Evolutionary conservation across 2,888 invertebrate genomes (phyloP), one percentile per base, ranked within the genome.

Genomic region (Pegoplata infirma): DNA sequence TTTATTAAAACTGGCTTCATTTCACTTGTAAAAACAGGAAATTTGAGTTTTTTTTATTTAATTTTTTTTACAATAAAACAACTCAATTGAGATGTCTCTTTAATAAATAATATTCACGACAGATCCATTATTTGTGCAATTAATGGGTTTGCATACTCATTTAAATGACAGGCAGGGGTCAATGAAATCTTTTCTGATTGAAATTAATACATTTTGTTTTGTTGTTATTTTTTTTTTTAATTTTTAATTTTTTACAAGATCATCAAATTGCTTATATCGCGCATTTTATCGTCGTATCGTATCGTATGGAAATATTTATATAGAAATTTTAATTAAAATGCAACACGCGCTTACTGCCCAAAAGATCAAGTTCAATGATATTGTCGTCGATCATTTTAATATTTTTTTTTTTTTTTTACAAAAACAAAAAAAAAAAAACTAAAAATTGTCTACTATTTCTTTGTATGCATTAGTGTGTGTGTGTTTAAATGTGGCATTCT

Each of bases 351-450:
- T 75, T 75, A 75, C 71, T 51, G 71, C 68, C 71, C 66, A 53
- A 82, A 84, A 85, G 85, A 85, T 86, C 86, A 86, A 86, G 86
- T 86, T 86, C 86, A 86, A 84, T 86, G 86, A 86, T 85, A 56
- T 80, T 74, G 73, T 80, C 73, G 80, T 76, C 76, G 76, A 77
- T 80, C 75, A 75, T 66, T 76, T 76, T 68, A 63, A 67, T 58
- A 56, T 47, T 72, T 46, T n/a, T n/a, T n/a, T n/a, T n/a, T n/a
- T n/a, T n/a, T n/a, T n/a, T 63, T 6, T 36, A 47, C 40, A 21
- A 63, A 16, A 51, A 67, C 49, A 46, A 69, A 72, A 77, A 68
- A 80, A 74, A 75, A 71, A 64, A 58, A 75, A 53, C 47, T 51
- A 64, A 67, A 64, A 4, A 40, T 32, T 32, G 32, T 32, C n/a